Evolutionary conservation across 64 coral and sea anemone genomes (phyloP), one percentile per base, ranked within the genome.

Genomic region (Anthopleura sola): DNA sequence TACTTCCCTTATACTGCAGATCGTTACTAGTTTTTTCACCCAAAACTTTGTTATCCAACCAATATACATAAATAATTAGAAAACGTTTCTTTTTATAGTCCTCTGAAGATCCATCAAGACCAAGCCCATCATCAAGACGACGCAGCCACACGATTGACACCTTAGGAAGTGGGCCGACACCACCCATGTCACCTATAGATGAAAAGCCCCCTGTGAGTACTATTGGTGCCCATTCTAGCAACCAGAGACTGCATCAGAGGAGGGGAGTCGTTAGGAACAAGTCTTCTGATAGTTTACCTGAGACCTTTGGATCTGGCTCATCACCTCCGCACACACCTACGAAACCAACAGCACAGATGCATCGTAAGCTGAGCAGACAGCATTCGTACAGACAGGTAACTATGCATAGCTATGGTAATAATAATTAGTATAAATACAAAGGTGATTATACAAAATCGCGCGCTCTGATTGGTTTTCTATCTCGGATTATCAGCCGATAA

Each of bases 381-480:
- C 87, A 92, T 23, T 96, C 94, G 0, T 92, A 96, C 55, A 89
- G 94, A 83, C 94, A 96, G 90, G 94, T 96, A 82, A 83, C 23
- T 37, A 64, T 13, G 50, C 14, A 14, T 44, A 44, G 40, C 40
- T 44, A 44, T 44, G 40, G 40, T n/a, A n/a, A n/a, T n/a, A n/a
- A n/a, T n/a, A n/a, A n/a, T n/a, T n/a, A n/a, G n/a, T n/a, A n/a
- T n/a, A n/a, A n/a, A n/a, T n/a, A n/a, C n/a, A n/a, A n/a, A n/a
- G n/a, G n/a, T n/a, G n/a, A n/a, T n/a, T n/a, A n/a, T n/a, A n/a
- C n/a, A n/a, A n/a, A n/a, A n/a, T n/a, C n/a, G n/a, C n/a, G n/a
- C n/a, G n/a, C n/a, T n/a, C n/a, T n/a, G n/a, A n/a, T n/a, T n/a
- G n/a, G n/a, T n/a, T n/a, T n/a, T n/a, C n/a, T n/a, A n/a, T n/a